Evolutionary conservation across 2,888 invertebrate genomes (phyloP).

Genomic region (Panopea generosa): DNA sequence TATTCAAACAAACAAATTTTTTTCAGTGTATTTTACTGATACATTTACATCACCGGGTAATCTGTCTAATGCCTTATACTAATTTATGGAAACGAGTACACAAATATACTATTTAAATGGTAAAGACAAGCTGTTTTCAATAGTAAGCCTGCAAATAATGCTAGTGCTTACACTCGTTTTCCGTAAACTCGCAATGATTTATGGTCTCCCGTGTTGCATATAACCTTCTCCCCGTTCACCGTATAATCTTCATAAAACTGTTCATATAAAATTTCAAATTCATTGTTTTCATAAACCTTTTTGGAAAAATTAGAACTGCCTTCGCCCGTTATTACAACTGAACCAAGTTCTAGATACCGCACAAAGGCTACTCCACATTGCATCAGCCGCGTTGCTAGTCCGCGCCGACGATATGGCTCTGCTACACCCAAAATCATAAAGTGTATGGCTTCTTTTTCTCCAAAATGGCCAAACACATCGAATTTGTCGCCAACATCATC

Average conservation of each 20-base stretch:
- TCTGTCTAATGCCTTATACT: too few species aligned
- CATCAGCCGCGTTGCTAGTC: constrained; percentile 18
- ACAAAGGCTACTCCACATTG: constrained; percentile 22
- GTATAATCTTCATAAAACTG: constrained; percentile 13
- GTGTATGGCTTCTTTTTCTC: constrained; percentile 18
- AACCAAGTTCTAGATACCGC: constrained; percentile 30
- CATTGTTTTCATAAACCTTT: constrained; percentile 25
- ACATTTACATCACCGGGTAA: too few species aligned
- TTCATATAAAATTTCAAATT: constrained; percentile 26
- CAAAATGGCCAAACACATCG: constrained; percentile 28
- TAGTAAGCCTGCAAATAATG: too few species aligned
- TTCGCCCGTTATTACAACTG: constrained; percentile 30
- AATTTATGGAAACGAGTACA: too few species aligned
- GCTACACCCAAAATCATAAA: constrained; percentile 25
- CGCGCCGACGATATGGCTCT: background rate
- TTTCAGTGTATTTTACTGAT: too few species aligned
- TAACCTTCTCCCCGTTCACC: constrained; percentile 19
- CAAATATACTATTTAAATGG: too few species aligned
- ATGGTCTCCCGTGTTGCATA: constrained; percentile 24
- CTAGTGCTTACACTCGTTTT: background rate
- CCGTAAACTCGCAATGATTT: constrained; percentile 31
- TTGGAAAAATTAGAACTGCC: constrained; percentile 28
- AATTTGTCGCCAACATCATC: constrained; percentile 2
- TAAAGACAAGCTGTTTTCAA: too few species aligned
- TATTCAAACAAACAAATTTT: too few species aligned